Percentiles rank a stretch among this genome's conserved stretches.
Evolutionary conservation across 2,113 vertebrate species (phyloP).

Genomic region (Embiotoca jacksoni): DNA sequence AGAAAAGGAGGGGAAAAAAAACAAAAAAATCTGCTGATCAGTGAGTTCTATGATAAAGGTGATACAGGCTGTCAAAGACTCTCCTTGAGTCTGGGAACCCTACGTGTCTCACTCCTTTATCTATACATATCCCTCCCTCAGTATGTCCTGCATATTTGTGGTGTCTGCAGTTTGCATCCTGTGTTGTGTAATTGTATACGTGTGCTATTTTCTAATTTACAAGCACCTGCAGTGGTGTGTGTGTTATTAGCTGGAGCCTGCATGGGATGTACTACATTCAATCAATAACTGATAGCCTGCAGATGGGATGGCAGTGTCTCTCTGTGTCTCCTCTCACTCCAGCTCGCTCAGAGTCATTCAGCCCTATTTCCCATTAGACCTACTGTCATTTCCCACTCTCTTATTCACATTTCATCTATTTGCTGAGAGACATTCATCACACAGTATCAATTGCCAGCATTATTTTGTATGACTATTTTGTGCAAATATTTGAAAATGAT

Average conservation of each 20-base stretch:
- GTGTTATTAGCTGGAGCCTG: constrained; percentile 64
- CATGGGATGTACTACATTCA: constrained; percentile 65
- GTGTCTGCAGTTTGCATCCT: constrained; percentile 22
- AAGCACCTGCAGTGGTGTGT: constrained; percentile 50
- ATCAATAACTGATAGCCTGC: constrained; percentile 73
- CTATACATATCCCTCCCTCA: background rate
- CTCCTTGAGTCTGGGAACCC: constrained; percentile 18
- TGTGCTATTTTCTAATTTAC: constrained; percentile 50
- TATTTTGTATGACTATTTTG: background rate
- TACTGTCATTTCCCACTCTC: constrained; percentile 29
- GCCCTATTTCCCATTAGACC: constrained; percentile 26
- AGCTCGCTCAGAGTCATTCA: constrained; percentile 45
- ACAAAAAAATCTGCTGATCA: background rate
- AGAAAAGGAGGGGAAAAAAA: background rate
- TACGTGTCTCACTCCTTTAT: background rate
- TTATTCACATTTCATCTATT: constrained; percentile 36
- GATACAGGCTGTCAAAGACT: constrained; percentile 38
- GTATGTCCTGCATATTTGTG: constrained; percentile 22
- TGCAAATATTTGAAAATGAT: no score
- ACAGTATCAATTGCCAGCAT: background rate
- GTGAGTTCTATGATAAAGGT: constrained; percentile 18
- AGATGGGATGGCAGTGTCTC: constrained; percentile 51
- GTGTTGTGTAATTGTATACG: constrained; percentile 8
- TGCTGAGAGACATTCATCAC: constrained; percentile 13
- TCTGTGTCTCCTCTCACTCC: constrained; percentile 10